Evolutionary conservation across 2,797 vertebrate genomes (phyloP).

Genomic region (Aldrovandia affinis): DNA sequence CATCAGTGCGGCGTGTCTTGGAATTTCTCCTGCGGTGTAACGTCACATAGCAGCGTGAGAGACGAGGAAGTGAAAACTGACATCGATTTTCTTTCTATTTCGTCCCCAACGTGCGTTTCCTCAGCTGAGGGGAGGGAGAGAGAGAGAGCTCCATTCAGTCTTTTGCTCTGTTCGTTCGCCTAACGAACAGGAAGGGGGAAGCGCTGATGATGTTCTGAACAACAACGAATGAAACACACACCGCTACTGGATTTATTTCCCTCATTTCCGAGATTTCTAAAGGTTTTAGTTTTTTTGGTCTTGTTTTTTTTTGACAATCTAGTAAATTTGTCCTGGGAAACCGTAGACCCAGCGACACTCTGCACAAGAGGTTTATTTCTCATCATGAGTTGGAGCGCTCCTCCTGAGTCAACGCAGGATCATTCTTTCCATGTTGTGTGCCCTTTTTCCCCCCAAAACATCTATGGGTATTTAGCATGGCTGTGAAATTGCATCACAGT

Average conservation of each 20-base stretch:
- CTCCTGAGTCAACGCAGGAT: not conserved
- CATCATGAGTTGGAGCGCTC: not conserved
- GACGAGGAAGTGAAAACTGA: not conserved
- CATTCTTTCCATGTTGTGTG: not conserved
- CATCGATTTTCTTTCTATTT: not conserved
- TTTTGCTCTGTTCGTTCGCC: not conserved
- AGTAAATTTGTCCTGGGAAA: not conserved
- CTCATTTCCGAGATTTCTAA: not conserved
- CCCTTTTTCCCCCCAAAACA: not conserved
- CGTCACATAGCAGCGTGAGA: not conserved
- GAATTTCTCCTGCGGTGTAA: not conserved
- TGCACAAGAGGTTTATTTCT: not conserved
- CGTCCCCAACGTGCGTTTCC: not conserved
- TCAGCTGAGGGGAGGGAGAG: not conserved
- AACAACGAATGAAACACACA: not conserved
- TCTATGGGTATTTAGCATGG: slow-evolving; percentile 1
- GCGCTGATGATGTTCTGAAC: not conserved
- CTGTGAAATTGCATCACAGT: not conserved
- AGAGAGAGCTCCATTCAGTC: not conserved
- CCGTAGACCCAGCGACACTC: not conserved
- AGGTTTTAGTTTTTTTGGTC: too few relatives aligned
- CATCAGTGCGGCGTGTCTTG: not conserved
- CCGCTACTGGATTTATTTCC: not conserved
- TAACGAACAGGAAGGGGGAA: not conserved
- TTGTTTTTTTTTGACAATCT: not conserved